Conservation (phyloP, 2,113 vertebrate genomes). For the Melozone crissalis region DNA sequence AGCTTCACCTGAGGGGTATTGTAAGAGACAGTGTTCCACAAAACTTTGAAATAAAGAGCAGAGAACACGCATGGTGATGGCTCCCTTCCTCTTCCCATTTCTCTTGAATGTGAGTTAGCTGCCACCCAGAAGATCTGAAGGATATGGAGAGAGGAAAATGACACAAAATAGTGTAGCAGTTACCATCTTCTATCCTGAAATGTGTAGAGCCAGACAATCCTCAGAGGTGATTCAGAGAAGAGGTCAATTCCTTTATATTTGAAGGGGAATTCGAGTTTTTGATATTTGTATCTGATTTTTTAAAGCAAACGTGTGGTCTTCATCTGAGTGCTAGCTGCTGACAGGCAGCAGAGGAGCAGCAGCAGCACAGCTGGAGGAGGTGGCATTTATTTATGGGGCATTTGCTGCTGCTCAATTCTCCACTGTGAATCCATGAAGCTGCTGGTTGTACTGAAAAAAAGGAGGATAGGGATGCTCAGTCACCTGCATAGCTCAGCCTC, state of each 20-base stretch:
- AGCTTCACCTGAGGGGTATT: neutral
- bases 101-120: neutral
- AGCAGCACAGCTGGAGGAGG: neutral
- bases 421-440: neutral
- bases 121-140: neutral
- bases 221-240: neutral
- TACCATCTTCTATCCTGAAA: neutral
- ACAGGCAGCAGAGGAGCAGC: neutral
- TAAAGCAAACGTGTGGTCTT: neutral
- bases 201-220: neutral
- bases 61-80: neutral
- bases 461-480: neutral
- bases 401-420: neutral
- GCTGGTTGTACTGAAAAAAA: neutral
- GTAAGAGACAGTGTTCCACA: neutral
- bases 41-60: neutral
- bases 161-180: neutral
- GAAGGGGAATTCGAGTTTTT: neutral
- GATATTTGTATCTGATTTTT: neutral
- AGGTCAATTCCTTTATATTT: neutral
- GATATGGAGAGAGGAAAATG: neutral
- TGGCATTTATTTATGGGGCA: neutral
- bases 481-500: rapidly evolving
- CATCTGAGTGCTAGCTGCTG: neutral
- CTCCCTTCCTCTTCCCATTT: neutral